Conservation (phyloP, 2,113 vertebrate species). For the Periophthalmus modestus region DNA sequence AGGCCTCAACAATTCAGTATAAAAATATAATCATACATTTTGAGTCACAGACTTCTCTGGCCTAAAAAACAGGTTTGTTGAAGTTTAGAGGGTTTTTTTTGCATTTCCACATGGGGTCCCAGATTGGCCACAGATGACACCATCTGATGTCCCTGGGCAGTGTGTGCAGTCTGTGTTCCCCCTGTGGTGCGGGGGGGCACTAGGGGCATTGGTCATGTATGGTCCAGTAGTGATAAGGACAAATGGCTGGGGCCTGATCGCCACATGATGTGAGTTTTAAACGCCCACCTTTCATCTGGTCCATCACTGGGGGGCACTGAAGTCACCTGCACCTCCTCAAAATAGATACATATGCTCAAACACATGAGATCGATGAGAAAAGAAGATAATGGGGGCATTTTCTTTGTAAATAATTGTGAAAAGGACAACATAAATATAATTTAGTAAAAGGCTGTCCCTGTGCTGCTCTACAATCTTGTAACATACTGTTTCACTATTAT, state of each 20-base stretch:
- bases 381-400: background rate
- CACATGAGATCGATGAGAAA: conserved; percentile 6
- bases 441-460: background rate
- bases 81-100: conserved; percentile 11
- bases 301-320: conserved; percentile 67
- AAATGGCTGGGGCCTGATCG: conserved; percentile 50
- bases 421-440: background rate
- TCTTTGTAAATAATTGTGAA: background rate
- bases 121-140: conserved; percentile 62
- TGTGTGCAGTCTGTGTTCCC: conserved; percentile 15
- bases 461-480: background rate
- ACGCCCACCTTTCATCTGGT: conserved; percentile 78
- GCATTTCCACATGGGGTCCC: conserved; percentile 43
- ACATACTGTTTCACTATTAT: background rate
- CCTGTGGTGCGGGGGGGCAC: conserved; percentile 29
- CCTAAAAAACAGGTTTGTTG: background rate
- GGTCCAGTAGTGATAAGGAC: conserved; percentile 73
- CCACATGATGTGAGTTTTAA: conserved; percentile 33
- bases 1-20: background rate
- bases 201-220: conserved; percentile 65
- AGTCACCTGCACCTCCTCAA: conserved; percentile 72
- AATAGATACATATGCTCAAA: conserved; percentile 62
- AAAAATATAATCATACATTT: background rate
- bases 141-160: conserved; percentile 65
- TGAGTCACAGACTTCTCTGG: background rate